Evolutionary conservation across 2,797 vertebrate species (phyloP), one percentile per base, ranked within the genome.

Genomic region (Alfaro cultratus): DNA sequence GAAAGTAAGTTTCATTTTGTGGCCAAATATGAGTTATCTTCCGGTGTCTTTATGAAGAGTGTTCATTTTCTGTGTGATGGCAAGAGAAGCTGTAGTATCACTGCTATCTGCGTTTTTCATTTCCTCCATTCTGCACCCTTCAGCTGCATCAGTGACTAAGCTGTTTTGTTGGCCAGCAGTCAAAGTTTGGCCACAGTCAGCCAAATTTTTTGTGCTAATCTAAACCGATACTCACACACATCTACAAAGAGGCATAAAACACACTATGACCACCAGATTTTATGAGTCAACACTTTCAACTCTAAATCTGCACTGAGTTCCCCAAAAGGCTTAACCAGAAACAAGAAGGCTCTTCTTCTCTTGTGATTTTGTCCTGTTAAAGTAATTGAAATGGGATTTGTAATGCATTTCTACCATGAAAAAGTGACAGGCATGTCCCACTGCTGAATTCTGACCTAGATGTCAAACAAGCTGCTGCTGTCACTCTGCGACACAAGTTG

Each of bases 1-100:
- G 98, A 85, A 99, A 97, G 98, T 99, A 89, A 96, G 98, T 95
- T 49, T 11, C 21, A 26, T 21, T 67, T 23, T 26, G 43, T 55
- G 21, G 26, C 12, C 53, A 67, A 71, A 45, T 29, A 29, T 1
- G 16, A 53, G 11, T 6, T 0, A 8, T 51, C 39, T 23, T n/a
- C 0, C 12, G 21, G 57, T 29, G 39, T 78, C 51, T 23, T 75
- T 26, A 45, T 5, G 21, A 1, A 36, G 49, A 10, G 46, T 15
- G 5, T 64, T 60, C 26, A 6, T 31, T 43, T 67, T 26, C 76
- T 62, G 16, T 26, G 21, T 26, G 8, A 68, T 7, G 47, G 36
- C 45, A 12, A 74, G n/a, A 31, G 73, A 62, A 47, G 55, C 78
- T 78, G 23, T 5, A 39, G 47, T 64, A 75, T 83, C 73, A 36